Evolutionary conservation across 2,113 vertebrate species (phyloP).

Genomic region (Lamprotornis superbus): DNA sequence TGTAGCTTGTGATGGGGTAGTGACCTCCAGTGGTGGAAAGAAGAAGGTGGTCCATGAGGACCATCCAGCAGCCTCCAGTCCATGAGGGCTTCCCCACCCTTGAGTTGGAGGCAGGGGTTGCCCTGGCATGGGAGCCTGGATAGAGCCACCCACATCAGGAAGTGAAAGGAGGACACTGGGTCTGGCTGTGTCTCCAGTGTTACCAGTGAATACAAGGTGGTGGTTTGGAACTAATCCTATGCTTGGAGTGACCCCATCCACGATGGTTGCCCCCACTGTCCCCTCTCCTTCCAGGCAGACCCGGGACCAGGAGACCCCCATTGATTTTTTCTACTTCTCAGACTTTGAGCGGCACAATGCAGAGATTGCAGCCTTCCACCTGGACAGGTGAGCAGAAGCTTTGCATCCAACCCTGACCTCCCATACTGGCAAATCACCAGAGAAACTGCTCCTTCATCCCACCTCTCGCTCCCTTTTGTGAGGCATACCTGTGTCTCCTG

Average conservation of each 20-base stretch:
- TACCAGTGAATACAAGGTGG: neutral
- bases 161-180: neutral
- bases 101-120: neutral
- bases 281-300: slow-evolving; percentile 71
- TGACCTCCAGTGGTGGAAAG: slow-evolving; percentile 62
- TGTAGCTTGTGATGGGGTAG: neutral
- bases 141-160: neutral
- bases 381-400: slow-evolving; percentile 76
- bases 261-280: rapidly evolving
- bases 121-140: rapidly evolving
- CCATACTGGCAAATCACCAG: neutral
- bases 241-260: rapidly evolving
- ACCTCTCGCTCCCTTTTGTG: neutral
- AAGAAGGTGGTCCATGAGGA: neutral
- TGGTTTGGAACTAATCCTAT: neutral
- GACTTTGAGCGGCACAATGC: slow-evolving; percentile 88
- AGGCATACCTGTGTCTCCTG: neutral
- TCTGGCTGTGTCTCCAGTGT: neutral
- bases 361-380: slow-evolving; percentile 84
- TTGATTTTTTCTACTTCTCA: slow-evolving; percentile 87
- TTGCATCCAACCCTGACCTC: neutral
- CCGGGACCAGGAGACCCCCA: slow-evolving; percentile 80
- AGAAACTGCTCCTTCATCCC: neutral
- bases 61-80: neutral
- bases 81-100: neutral